Conservation (phyloP, 1,140 invertebrate genomes). For the Wasmannia auropunctata region DNA sequence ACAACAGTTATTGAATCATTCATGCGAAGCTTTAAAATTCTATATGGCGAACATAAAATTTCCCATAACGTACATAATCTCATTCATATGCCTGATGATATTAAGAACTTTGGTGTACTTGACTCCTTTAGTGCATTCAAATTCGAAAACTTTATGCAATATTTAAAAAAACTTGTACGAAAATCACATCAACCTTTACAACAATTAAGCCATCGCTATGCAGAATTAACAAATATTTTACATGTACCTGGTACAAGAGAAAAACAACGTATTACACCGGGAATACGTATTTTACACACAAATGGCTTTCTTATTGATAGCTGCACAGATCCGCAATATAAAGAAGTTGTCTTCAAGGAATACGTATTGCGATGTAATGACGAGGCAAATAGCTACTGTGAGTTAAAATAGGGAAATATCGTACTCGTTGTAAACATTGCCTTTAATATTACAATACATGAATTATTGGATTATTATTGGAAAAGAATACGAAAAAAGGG, state of each 20-base stretch:
- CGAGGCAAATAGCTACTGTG: background rate
- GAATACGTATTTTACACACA: background rate
- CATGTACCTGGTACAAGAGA: background rate
- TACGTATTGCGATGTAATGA: background rate
- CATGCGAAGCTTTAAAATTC: background rate
- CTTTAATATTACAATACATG: background rate
- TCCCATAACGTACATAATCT: constrained; percentile 3
- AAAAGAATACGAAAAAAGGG: too few species aligned
- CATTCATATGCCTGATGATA: background rate
- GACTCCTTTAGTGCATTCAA: background rate
- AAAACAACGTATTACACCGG: background rate
- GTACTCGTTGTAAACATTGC: background rate
- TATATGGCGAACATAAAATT: background rate
- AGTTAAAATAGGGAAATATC: background rate
- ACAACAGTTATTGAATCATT: background rate
- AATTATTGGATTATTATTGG: too few species aligned
- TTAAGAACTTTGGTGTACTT: background rate
- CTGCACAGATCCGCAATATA: background rate
- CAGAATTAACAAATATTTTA: background rate
- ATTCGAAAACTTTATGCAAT: constrained; percentile 17
- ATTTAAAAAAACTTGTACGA: background rate
- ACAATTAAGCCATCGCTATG: background rate
- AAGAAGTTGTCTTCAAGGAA: background rate
- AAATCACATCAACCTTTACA: background rate
- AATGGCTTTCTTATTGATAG: background rate